Evolutionary conservation across 92 coral and sea anemone species (phyloP), one percentile per base, ranked within the genome.

Genomic region (Palythoa heliodiscus): DNA sequence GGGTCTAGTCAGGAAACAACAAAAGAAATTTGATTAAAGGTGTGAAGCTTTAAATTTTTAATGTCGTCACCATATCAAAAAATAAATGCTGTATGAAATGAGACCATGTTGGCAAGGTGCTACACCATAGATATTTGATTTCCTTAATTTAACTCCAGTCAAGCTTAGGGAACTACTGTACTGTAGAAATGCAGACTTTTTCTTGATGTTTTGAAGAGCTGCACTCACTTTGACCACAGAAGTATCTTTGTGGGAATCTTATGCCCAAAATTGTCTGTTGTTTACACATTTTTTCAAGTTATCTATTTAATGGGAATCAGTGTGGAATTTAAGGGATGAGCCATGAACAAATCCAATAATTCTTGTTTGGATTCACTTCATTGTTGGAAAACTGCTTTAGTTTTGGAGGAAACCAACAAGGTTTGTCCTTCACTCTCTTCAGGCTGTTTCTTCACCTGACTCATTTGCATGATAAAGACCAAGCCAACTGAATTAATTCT

Each of bases 251-350:
- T 80, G 84, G 84, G 84, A 80, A 64, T 70, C 15, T 73, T 11
- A 64, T 80, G 73, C 84, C 84, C 84, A 66, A 80, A 80, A 64
- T 47, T 80, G 84, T 80, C 84, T 80, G 84, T 66, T 80, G 84
- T 80, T 80, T 80, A 80, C 57, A 80, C 43, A 20, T 25, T 43
- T 19, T 53, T 66, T 24, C 50, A 80, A 66, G 63, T 80, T 80
- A 68, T 80, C 84, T 64, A 66, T 80, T 67, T 64, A 80, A 24
- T 78, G 72, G 54, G 50, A 78, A 43, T 78, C 83, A 78, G 73
- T 80, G 84, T 80, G 74, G 84, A 64, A 66, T 80, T 66, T 73
- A 19, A 80, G 73, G 66, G 73, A 64, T 80, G 84, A 80, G 84
- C 23, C 60, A 80, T 80, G 73, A 80, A 70, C 12, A 66, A 40